Evolutionary conservation across 1,140 invertebrate genomes (phyloP), one percentile per base, ranked within the genome.

Genomic region (fruit fly (Drosophila melanogaster)): DNA sequence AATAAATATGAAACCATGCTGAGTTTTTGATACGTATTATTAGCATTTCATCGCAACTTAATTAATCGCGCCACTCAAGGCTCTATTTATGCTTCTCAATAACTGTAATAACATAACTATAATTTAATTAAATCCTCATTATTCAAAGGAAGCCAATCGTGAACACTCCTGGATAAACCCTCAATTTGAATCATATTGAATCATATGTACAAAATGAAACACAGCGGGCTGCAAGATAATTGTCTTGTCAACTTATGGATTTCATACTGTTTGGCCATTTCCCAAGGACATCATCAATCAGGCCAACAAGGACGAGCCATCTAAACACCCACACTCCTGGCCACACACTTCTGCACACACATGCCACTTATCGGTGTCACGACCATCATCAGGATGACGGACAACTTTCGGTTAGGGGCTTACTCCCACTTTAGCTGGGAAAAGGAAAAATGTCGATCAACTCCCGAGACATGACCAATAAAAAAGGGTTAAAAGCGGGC

Each of bases 371-470:
- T 56, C 43, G 55, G 59, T 75, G 71, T 66, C 72, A 75, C 60
- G 58, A 65, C 64, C 72, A 75, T 75, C 72, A 75, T 75, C 72
- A 57, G 44, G 17, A 53, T 75, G 72, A 75, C 60, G 26, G 47
- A 66, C 53, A 41, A 75, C 47, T 75, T 75, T 26, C 46, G 51
- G 46, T 50, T 65, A 4, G 64, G 64, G 64, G 50, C 17, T 17
- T 54, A 33, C 26, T 43, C 37, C 43, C 43, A 22, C 17, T 64
- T 60, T n/a, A 10, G 2, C 8, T 47, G 47, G 30, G 2, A 43
- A 57, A 50, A 5, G 0, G 17, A 30, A 50, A 74, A 62, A 59
- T 53, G 81, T 85, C 81, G 83, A 87, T 87, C 64, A 75, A 87
- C 72, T 70, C 55, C 17, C 12, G 75, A 69, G 77, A 59, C 59